phyloP scores from a whole-genome alignment of 2,113 vertebrate species.

The Phrynosoma platyrhinos region DNA sequence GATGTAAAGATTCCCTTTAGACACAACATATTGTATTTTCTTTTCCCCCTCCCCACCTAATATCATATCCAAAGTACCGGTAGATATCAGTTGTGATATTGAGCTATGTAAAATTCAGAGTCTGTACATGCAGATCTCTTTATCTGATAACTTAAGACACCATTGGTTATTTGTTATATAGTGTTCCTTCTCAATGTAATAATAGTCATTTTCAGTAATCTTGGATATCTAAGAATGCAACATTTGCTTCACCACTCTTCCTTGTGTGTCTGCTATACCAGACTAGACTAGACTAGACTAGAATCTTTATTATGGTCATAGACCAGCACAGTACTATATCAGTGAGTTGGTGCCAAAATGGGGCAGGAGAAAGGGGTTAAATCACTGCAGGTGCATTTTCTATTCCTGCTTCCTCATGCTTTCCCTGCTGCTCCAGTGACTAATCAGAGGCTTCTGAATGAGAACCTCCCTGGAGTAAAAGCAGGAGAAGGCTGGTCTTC shows the following conservation, averaged over 20 bases:
- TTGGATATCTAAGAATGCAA: neutral
- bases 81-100: neutral
- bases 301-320: too few relatives aligned
- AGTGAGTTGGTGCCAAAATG: neutral
- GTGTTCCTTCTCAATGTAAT: neutral
- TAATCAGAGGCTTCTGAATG: too few relatives aligned
- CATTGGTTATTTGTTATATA: neutral
- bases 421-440: too few relatives aligned
- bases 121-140: neutral
- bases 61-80: slow-evolving; percentile 13
- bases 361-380: neutral
- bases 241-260: neutral
- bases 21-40: neutral
- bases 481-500: neutral
- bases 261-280: neutral
- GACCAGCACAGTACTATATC: too few relatives aligned
- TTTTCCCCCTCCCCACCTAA: neutral
- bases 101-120: neutral
- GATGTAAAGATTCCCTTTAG: neutral
- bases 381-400: neutral
- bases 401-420: too few relatives aligned
- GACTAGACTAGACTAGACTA: too few relatives aligned
- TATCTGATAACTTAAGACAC: neutral
- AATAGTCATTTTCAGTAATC: neutral
- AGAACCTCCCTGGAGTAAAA: too few relatives aligned